These are phyloP conservation scores for Corythornis vintsioides DNA, from an alignment of 2,113 vertebrate species.

Conservation along the genomic window DNA sequence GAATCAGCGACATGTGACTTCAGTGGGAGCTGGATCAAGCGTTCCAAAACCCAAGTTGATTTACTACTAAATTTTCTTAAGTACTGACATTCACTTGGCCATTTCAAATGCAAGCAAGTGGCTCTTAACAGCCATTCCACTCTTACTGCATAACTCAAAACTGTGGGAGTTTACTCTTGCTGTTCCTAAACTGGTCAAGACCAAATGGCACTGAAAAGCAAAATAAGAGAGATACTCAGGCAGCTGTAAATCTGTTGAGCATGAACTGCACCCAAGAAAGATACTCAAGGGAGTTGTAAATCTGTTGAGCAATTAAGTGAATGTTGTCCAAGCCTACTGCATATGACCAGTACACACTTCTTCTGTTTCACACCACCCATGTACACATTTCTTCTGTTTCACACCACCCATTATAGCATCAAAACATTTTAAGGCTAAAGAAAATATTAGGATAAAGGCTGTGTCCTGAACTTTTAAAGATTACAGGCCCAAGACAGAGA, in stretches of 20 bases:
- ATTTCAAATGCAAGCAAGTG: not conserved
- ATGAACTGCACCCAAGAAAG: not conserved
- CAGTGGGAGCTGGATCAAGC: constrained; percentile 31
- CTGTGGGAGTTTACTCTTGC: not conserved
- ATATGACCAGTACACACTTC: not conserved
- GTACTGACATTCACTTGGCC: not conserved
- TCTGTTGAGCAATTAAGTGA: not conserved
- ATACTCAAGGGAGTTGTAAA: not conserved
- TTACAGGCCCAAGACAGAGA: not conserved
- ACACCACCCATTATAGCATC: not conserved
- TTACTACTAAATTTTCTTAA: constrained; percentile 19
- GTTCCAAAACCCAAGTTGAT: constrained; percentile 39
- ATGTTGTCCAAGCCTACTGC: not conserved
- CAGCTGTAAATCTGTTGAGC: not conserved
- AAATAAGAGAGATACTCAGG: not conserved
- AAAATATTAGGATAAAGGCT: not conserved
- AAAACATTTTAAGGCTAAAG: not conserved
- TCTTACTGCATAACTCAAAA: not conserved
- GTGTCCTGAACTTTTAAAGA: not conserved
- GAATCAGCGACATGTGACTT: constrained; percentile 49
- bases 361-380: not conserved
- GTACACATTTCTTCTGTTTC: not conserved
- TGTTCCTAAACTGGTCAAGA: not conserved
- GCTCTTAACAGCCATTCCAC: not conserved
- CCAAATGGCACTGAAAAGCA: not conserved